Conservation (phyloP, 2,888 invertebrate genomes). For the Stegana nigrithorax region DNA sequence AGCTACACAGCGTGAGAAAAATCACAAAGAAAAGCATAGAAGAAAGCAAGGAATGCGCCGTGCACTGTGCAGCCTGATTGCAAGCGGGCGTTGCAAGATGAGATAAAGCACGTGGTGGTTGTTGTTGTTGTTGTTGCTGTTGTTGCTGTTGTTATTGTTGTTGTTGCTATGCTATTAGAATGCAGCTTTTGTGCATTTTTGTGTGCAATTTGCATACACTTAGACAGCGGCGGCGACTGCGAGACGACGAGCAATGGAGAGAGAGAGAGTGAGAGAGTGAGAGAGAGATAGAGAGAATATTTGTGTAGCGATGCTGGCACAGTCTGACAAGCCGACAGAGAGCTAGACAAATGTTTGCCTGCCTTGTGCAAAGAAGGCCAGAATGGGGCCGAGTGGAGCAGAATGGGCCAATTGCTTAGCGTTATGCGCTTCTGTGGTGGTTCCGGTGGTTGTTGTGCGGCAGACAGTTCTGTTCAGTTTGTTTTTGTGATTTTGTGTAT, state of each 20-base stretch:
- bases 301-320: too few relatives aligned
- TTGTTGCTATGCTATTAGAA: constrained; percentile 9
- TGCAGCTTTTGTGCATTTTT: constrained; percentile 9
- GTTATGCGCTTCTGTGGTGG: too few relatives aligned
- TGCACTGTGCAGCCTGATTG: constrained; percentile 41
- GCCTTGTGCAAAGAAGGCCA: too few relatives aligned
- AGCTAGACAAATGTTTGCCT: background rate
- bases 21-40: constrained; percentile 5
- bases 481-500: constrained; percentile 44
- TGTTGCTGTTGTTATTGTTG: constrained; percentile 5
- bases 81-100: constrained; percentile 23
- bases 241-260: background rate
- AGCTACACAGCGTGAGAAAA: constrained; percentile 9
- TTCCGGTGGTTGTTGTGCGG: background rate
- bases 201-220: constrained; percentile 15
- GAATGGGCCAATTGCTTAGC: too few relatives aligned
- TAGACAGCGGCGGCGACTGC: background rate
- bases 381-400: too few relatives aligned
- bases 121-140: constrained; percentile 19
- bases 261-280: background rate
- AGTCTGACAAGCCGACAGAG: too few relatives aligned
- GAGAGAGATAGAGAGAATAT: background rate
- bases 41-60: constrained; percentile 21
- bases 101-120: constrained; percentile 52
- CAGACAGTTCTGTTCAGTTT: constrained; percentile 33